These are phyloP conservation scores for Ectobius pallidus DNA, from an alignment of 2,888 invertebrate genomes.

Conservation along the genomic window DNA sequence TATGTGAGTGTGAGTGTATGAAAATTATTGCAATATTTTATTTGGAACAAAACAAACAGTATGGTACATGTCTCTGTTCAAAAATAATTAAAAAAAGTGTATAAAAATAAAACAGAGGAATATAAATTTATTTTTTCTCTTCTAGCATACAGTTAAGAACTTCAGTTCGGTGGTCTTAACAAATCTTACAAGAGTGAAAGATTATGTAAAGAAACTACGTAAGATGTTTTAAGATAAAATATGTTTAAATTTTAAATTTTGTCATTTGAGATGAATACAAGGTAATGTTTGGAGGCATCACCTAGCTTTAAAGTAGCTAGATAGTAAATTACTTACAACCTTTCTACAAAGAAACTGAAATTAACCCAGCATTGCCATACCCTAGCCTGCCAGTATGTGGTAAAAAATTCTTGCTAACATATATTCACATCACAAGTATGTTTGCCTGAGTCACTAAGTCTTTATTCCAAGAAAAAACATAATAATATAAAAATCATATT, in stretches of 20 bases:
- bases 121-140: not conserved
- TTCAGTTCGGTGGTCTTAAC: not conserved
- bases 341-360: conserved; percentile 18
- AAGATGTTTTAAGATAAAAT: conserved; percentile 24
- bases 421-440: not conserved
- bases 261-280: conserved; percentile 18
- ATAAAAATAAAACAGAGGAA: too few species aligned
- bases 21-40: conserved; percentile 37
- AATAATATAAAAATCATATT: too few species aligned
- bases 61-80: conserved; percentile 27
- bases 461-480: conserved; percentile 17
- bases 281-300: conserved; percentile 35
- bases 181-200: not conserved
- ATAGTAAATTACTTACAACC: not conserved
- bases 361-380: not conserved
- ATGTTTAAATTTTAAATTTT: conserved; percentile 29
- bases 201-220: not conserved
- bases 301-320: conserved; percentile 14
- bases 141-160: not conserved
- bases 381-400: not conserved
- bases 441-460: conserved; percentile 22
- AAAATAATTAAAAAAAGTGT: too few species aligned
- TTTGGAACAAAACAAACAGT: conserved; percentile 27
- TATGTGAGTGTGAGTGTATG: conserved; percentile 34
- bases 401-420: not conserved